phyloP scores from a whole-genome alignment of 1,140 invertebrate genomes.

The Apis florea region DNA sequence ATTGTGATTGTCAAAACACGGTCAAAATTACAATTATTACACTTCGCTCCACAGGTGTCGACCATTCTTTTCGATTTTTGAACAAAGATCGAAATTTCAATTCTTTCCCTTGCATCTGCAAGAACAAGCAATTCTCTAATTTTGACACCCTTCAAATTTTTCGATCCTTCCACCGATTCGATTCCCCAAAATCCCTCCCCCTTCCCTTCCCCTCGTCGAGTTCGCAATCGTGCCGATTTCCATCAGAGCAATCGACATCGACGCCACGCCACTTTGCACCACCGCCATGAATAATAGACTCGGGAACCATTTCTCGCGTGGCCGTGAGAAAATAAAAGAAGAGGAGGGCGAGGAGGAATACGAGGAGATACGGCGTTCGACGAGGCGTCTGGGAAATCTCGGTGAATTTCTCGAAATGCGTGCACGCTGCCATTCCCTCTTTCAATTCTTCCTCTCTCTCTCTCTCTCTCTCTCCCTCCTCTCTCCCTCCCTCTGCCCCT shows the following conservation, averaged over 20 bases:
- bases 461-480: not conserved
- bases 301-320: conserved; percentile 11
- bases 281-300: conserved; percentile 23
- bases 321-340: conserved; percentile 14
- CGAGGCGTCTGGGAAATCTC: conserved; percentile 29
- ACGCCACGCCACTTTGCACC: not conserved
- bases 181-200: not conserved
- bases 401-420: conserved; percentile 44
- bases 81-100: no score
- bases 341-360: not conserved
- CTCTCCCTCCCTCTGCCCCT: not conserved
- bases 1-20: not conserved
- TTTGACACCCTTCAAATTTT: no score
- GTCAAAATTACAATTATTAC: not conserved
- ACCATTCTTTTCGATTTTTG: no score
- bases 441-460: not conserved
- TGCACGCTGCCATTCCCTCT: not conserved
- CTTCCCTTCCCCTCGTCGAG: not conserved
- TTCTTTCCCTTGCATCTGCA: no score
- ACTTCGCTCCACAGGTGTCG: not conserved
- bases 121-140: no score
- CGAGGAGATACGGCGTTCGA: conserved; percentile 9
- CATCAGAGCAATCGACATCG: conserved; percentile 27
- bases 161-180: no score
- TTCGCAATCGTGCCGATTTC: conserved; percentile 17